Base-by-base conservation (phyloP, 2,888 invertebrate species). In the Synanthedon vespiformis region DNA sequence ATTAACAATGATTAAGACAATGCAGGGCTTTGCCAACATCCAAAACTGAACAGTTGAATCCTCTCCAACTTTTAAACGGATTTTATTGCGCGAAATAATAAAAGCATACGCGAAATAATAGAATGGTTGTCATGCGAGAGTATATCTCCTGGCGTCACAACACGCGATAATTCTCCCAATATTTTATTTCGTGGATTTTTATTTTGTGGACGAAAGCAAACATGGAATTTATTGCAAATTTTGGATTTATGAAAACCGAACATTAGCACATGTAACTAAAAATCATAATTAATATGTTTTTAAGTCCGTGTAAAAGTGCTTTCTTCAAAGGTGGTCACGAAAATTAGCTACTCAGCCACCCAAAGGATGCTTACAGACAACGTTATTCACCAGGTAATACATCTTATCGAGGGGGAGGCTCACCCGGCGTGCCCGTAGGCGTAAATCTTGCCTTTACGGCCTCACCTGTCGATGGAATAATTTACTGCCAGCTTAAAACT, bases 391-490 rank as follows among this genome's bases (percentile, higher is more conserved):
- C 70, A 67, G 70, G 80, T 78, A 80, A 82, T 84, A 85, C 83
- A 81, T 82, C 81, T 84, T 84, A 86, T 82, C 84, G 77, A 52
- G 73, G 34, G 77, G 77, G 74, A 72, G 68, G 72, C 68, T 74
- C 75, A 67, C 76, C 77, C 77, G 75, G 68, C 67, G 76, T 72
- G 74, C 75, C 82, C 75, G 69, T 71, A 67, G 73, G 78, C 83
- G 83, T 87, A 87, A 86, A 87, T 87, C 86, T 86, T 83, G 71
- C 84, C 81, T 85, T 84, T 83, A 86, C 86, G 77, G 80, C 83
- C 82, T 82, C 79, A 86, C 86, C 86, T 87, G 86, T 85, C 86
- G 82, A 84, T 77, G 71, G 82, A 83, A 85, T 86, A 87, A 87
- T 87, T 86, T 87, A 87, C 82, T 81, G 78, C 79, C 68, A 73